Evolutionary conservation across 1,140 invertebrate species (phyloP).

Genomic region (Melanaphis sacchari): DNA sequence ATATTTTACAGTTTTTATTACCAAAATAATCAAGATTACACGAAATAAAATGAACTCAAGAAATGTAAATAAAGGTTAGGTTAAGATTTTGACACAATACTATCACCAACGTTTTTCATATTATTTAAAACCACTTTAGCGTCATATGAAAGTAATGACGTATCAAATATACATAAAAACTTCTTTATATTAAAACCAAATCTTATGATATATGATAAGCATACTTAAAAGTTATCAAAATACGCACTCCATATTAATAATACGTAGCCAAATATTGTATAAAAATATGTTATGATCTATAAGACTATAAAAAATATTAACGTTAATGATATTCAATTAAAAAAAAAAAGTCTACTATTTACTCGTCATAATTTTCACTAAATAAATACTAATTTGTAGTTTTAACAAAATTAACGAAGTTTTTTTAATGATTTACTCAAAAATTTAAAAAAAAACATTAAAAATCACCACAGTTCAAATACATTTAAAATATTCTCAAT

Average conservation of each 20-base stretch:
- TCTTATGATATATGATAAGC: background rate
- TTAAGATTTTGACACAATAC: constrained; percentile 1
- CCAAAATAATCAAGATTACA: constrained; percentile 38
- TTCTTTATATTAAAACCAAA: background rate
- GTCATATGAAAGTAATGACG: background rate
- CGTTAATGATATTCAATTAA: background rate
- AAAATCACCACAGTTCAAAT: background rate
- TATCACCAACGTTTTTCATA: background rate
- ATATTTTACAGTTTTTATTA: constrained; percentile 52
- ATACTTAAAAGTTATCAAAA: background rate
- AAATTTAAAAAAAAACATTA: background rate
- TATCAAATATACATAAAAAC: background rate
- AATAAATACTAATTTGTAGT: background rate
- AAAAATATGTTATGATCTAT: background rate
- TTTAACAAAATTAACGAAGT: background rate
- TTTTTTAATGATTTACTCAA: background rate
- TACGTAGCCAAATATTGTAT: background rate
- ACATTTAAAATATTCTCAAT: background rate
- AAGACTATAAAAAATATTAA: background rate
- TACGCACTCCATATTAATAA: background rate
- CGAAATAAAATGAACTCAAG: constrained; percentile 13
- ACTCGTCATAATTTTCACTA: too few species aligned
- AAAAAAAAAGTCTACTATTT: background rate
- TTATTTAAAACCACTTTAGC: background rate
- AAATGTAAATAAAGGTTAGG: constrained; percentile 11